Percentiles rank a stretch among this genome's conserved stretches.
These are phyloP conservation scores for Meghimatium bilineatum DNA, from an alignment of 2,888 invertebrate species.

Conservation along the genomic window DNA sequence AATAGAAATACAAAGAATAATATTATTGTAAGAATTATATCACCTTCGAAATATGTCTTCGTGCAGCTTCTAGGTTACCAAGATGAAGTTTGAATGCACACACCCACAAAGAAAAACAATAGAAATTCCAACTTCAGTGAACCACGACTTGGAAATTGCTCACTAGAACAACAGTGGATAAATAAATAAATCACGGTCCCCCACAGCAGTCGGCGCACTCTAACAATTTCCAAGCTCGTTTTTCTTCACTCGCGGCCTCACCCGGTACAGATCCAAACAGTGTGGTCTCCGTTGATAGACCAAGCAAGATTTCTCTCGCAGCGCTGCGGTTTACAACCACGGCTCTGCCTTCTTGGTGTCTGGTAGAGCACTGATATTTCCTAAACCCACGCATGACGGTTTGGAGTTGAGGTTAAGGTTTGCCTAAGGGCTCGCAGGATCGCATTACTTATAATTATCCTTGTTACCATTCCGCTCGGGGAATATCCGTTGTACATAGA, in stretches of 20 bases:
- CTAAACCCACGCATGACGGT: not conserved
- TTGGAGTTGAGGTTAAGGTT: not conserved
- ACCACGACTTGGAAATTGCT: not conserved
- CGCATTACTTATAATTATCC: not conserved
- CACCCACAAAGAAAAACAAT: not conserved
- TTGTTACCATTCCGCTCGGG: not conserved
- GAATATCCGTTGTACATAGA: not conserved
- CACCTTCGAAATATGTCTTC: not conserved
- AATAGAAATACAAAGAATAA: not conserved
- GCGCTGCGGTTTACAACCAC: not conserved
- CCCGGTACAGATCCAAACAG: not conserved
- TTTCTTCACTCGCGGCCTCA: not conserved
- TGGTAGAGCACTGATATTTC: not conserved
- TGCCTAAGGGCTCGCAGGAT: not conserved
- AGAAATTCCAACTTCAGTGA: not conserved
- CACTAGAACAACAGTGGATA: not conserved
- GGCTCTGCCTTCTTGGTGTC: not conserved
- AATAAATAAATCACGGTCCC: not conserved
- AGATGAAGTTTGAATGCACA: not conserved
- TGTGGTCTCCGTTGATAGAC: not conserved
- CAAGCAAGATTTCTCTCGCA: not conserved
- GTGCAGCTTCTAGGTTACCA: not conserved
- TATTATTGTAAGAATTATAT: not conserved
- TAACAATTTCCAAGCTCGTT: not conserved
- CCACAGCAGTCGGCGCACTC: not conserved